These are phyloP conservation scores for Pimpla rufipes DNA, from an alignment of 2,888 invertebrate genomes.

Conservation along the genomic window DNA sequence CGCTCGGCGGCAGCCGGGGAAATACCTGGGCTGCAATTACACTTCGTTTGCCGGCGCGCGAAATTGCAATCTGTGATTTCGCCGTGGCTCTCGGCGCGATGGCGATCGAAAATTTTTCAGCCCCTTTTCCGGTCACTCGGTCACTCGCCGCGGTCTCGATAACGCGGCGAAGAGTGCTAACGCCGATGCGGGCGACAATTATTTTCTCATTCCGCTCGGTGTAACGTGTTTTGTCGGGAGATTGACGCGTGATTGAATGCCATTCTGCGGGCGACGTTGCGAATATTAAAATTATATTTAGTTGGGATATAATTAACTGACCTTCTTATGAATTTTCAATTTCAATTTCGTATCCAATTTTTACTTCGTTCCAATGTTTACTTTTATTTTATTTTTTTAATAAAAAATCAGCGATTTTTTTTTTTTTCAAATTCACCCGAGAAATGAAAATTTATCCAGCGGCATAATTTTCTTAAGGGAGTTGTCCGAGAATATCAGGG, in stretches of 20 bases:
- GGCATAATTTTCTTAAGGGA: neutral
- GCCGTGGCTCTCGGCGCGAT: conserved; percentile 22
- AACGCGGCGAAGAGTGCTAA: conserved; percentile 8
- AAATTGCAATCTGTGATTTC: conserved; percentile 56
- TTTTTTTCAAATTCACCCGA: no score
- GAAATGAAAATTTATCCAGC: no score
- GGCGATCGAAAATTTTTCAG: conserved; percentile 35
- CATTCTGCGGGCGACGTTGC: neutral
- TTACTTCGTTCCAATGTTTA: no score
- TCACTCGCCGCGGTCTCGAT: conserved; percentile 46
- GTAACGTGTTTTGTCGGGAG: neutral
- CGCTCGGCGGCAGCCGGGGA: conserved; percentile 10
- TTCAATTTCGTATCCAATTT: no score
- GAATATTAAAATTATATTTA: neutral
- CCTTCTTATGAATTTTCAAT: neutral
- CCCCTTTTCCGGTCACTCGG: conserved; percentile 5
- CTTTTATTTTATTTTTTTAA: no score
- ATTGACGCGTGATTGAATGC: neutral
- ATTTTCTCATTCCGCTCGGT: conserved; percentile 39
- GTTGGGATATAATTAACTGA: neutral
- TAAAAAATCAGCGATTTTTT: no score
- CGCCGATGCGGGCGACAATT: conserved; percentile 29
- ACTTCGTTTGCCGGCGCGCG: conserved; percentile 34
- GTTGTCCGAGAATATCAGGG: neutral
- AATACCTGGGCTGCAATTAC: conserved; percentile 37